Base-by-base conservation (phyloP, 2,797 vertebrate genomes). In the Dryobates pubescens region DNA sequence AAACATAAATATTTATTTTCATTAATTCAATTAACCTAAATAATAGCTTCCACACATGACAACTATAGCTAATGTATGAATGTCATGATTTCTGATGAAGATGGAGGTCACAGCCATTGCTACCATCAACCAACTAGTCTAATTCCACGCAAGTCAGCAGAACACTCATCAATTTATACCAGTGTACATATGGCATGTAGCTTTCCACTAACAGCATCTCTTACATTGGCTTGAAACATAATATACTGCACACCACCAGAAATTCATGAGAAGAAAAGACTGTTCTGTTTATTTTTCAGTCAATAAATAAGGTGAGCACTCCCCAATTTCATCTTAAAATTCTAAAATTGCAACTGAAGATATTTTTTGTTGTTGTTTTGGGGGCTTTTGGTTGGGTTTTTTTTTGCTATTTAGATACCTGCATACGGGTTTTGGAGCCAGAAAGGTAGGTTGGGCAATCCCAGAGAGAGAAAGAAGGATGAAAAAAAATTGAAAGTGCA, bases 1-100 rank as follows among this genome's bases (percentile, higher is more conserved):
- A 96, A 97, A 96, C 80, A 83, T 90, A 97, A 96, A 96, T 93
- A 96, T 96, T 97, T 97, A 96, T 96, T 97, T 97, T 96, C 93
- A 96, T 96, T 96, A 95, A 96, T 96, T 95, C 80, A 90, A 96
- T 96, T 97, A 97, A 93, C 82, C 80, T 92, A 96, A 97, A 95
- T 96, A 96, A 94, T 96, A 94, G 91, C 91, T 96, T 85, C 89
- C 71, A 91, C 79, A 94, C 80, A 61, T 69, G 86, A 96, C 65
- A 96, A 83, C 83, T 90, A 91, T 68, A 94, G 92, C 90, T 95
- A 94, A 96, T 82, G 77, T 34, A 87, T 54, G 30, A 94, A 95
- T 94, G 93, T 74, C 3, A 36, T 63, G 26, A 93, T 91, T 96
- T 91, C 72, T 89, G 82, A 77, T 41, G 43, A 81, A 94, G 67